Percentiles rank a stretch among this genome's conserved stretches.
Conservation (phyloP, 1,140 invertebrate genomes). For the Steinernema khuongi region DNA sequence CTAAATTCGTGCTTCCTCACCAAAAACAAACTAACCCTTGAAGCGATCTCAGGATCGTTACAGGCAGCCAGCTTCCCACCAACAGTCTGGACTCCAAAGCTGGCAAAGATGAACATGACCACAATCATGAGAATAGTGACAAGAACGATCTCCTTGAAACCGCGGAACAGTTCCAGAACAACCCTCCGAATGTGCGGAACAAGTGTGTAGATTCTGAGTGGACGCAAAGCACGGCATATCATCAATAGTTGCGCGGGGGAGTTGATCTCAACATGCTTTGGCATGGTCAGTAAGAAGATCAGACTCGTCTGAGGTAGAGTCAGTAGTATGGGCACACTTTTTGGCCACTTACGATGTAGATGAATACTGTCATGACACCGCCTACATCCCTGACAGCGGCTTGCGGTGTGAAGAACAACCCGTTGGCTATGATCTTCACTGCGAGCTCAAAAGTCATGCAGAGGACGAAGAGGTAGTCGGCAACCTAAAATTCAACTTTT, state of each 20-base stretch:
- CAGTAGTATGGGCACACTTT: not conserved
- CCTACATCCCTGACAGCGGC: conserved; percentile 95
- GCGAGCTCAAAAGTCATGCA: conserved; percentile 94
- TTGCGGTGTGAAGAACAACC: conserved; percentile 96
- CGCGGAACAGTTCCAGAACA: conserved; percentile 93
- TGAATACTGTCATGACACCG: conserved; percentile 90
- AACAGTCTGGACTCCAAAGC: conserved; percentile 94
- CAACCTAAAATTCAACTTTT: conserved; percentile 72
- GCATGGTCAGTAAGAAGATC: conserved; percentile 96
- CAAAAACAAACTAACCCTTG: conserved; percentile 25
- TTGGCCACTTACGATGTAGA: conserved; percentile 75
- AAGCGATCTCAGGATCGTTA: conserved; percentile 74
- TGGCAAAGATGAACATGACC: conserved; percentile 97
- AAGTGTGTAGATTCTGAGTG: conserved; percentile 89
- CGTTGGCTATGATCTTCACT: conserved; percentile 94
- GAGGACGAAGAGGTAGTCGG: conserved; percentile 94
- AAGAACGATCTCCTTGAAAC: conserved; percentile 96
- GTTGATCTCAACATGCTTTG: conserved; percentile 78
- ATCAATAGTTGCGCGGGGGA: conserved; percentile 87
- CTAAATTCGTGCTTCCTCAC: no score
- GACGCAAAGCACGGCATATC: conserved; percentile 89
- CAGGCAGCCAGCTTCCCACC: conserved; percentile 89
- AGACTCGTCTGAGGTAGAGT: conserved; percentile 71
- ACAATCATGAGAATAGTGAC: conserved; percentile 92
- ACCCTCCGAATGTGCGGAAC: conserved; percentile 99